phyloP scores from a whole-genome alignment of 1,140 invertebrate species.

The Dreissena rostriformis region DNA sequence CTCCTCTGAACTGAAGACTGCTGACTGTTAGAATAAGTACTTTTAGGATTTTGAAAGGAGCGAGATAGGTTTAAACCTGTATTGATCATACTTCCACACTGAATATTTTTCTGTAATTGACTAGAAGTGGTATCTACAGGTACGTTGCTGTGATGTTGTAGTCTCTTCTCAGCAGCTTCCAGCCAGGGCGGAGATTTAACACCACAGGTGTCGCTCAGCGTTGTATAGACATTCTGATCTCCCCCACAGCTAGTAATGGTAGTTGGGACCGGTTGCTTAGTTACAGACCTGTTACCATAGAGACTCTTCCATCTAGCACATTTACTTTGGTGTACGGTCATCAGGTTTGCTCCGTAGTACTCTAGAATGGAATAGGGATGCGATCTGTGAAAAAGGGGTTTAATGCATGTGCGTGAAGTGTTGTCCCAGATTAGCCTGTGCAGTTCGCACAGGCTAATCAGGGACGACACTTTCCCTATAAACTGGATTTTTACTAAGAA shows the following conservation, averaged over 20 bases:
- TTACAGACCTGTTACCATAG: not conserved
- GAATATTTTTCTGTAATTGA: not conserved
- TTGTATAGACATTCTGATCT: not conserved
- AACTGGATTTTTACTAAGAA: no score
- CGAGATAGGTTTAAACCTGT: not conserved
- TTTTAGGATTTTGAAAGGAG: not conserved
- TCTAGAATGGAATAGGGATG: no score
- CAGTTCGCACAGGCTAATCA: no score
- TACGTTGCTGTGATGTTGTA: slow-evolving; percentile 5
- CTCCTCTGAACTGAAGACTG: not conserved
- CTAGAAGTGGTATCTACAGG: not conserved
- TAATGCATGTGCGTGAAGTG: no score
- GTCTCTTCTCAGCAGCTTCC: slow-evolving; percentile 30
- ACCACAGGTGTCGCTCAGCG: not conserved
- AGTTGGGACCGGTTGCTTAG: slow-evolving; percentile 16
- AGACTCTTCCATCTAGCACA: no score
- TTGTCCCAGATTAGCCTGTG: no score
- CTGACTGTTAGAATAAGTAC: not conserved
- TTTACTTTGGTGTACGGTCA: slow-evolving; percentile 18
- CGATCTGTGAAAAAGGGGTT: no score
- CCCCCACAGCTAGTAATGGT: not conserved
- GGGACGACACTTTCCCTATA: no score
- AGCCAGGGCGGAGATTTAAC: slow-evolving; percentile 41
- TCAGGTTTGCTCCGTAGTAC: slow-evolving; percentile 1
- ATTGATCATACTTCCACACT: not conserved